Percentiles rank a stretch among this genome's conserved stretches.
Evolutionary conservation across 2,113 vertebrate species (phyloP).

Genomic region (Cairina moschata): DNA sequence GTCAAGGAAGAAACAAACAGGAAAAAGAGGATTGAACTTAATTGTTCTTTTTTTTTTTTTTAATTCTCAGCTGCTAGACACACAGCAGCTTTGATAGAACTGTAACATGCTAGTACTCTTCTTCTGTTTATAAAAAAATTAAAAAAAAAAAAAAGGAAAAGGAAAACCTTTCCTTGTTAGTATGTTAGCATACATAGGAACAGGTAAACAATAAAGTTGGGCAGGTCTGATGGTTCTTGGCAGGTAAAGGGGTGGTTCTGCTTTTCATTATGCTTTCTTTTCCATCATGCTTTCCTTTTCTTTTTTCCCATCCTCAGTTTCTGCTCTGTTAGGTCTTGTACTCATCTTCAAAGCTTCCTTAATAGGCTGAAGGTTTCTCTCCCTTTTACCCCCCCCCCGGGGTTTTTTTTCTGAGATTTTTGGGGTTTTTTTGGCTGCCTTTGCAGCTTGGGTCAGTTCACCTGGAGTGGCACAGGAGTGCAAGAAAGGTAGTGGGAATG

Average conservation of each 20-base stretch:
- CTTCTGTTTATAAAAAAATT: too few species aligned
- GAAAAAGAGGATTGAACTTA: background rate
- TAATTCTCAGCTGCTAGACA: background rate
- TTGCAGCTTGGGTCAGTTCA: background rate
- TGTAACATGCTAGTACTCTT: background rate
- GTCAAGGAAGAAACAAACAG: background rate
- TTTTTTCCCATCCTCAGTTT: background rate
- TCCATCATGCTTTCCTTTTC: background rate
- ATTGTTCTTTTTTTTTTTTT: background rate
- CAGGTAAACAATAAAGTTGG: background rate
- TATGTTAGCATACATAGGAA: background rate
- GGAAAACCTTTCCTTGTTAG: background rate
- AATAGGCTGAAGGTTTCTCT: background rate
- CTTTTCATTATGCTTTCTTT: background rate
- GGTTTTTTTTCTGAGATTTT: background rate
- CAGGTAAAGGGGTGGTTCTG: background rate
- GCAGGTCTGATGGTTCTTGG: background rate
- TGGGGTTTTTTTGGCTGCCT: background rate
- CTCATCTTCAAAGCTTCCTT: background rate
- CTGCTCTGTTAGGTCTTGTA: rapidly evolving
- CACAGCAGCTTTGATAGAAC: background rate
- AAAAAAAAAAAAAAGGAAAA: too few species aligned
- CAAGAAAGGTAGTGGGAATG: background rate
- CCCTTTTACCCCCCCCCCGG: rapidly evolving
- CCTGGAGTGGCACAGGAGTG: background rate